Conservation (phyloP, 64 coral and sea anemone species). For the Montipora sp. region DNA sequence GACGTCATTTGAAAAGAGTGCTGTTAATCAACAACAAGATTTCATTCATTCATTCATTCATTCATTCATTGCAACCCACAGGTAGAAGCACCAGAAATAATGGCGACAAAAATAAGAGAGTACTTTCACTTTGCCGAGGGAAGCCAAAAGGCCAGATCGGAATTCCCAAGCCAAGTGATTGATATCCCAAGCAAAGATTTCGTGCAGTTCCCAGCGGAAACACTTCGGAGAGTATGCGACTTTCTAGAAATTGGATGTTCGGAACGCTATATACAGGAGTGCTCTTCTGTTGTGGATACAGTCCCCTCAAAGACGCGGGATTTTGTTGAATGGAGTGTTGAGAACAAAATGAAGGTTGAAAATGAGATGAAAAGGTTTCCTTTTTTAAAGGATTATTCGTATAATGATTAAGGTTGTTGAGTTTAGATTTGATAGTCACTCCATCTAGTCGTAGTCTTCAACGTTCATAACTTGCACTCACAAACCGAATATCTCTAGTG, state of each 20-base stretch:
- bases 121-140: conserved; percentile 5
- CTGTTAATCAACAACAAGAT: not conserved
- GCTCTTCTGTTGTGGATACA: not conserved
- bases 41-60: not conserved
- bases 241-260: not conserved
- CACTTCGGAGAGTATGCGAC: not conserved
- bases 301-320: conserved; percentile 13
- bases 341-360: not conserved
- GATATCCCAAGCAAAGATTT: not conserved
- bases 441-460: too few relatives aligned
- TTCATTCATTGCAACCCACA: not conserved
- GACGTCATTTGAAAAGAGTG: too few relatives aligned
- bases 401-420: not conserved
- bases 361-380: not conserved
- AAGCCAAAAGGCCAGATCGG: not conserved
- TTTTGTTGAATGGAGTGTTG: not conserved
- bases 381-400: conserved; percentile 7
- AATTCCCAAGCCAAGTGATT: not conserved
- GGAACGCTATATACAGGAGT: conserved; percentile 2
- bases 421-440: too few relatives aligned
- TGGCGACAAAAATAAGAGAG: not conserved
- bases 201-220: not conserved
- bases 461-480: too few relatives aligned
- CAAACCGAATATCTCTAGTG: too few relatives aligned
- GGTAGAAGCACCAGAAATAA: not conserved